Conservation (phyloP, 2,888 invertebrate genomes). For the Leucophenga maculata region DNA sequence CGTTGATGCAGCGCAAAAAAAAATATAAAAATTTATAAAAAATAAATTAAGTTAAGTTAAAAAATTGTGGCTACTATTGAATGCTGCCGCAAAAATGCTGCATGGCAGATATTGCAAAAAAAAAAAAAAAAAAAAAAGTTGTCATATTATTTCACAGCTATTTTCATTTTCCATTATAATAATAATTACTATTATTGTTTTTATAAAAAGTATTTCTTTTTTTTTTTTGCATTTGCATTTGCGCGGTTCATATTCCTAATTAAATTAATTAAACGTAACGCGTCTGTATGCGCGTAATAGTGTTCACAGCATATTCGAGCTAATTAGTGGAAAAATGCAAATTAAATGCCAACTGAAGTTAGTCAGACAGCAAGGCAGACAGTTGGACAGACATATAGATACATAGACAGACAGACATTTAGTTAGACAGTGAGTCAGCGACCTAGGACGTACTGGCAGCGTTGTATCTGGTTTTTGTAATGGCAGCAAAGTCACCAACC, state of each 20-base stretch:
- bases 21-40: conserved; percentile 13
- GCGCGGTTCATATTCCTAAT: conserved; percentile 49
- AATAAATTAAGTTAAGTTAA: background rate
- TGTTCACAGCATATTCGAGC: conserved; percentile 54
- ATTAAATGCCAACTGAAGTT: conserved; percentile 58
- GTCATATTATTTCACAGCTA: background rate
- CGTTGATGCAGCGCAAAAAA: conserved; percentile 31
- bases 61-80: too few species aligned
- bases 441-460: background rate
- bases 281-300: conserved; percentile 15
- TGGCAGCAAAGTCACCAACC: too few species aligned
- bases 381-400: background rate
- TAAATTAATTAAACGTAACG: conserved; percentile 61
- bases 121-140: background rate
- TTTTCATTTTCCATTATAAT: conserved; percentile 6
- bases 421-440: background rate
- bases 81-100: background rate
- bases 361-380: conserved; percentile 24
- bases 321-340: conserved; percentile 63
- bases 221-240: background rate
- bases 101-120: background rate
- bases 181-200: conserved; percentile 1
- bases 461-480: background rate
- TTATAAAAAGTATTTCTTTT: background rate
- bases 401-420: conserved; percentile 9